Base-by-base conservation (phyloP, 2,797 vertebrate species). In the Helicolenus hilgendorfi region DNA sequence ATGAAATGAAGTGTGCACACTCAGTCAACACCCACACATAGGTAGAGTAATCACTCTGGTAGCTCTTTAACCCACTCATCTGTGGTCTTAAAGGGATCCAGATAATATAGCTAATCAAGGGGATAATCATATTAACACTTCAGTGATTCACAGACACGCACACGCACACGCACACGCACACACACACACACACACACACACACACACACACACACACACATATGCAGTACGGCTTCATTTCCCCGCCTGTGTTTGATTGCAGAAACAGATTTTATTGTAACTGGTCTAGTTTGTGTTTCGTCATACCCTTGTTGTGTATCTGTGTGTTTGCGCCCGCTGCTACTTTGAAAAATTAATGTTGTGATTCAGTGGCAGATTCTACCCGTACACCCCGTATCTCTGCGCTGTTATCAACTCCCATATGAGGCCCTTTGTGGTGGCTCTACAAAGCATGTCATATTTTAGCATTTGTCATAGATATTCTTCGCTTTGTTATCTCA, bases 41-140 rank as follows among this genome's bases (percentile, higher is more conserved):
- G 92, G 90, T 91, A 86, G 87, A 83, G 74, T 94, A 93, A 94
- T 95, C 90, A 93, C 82, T 74, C 20, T 26, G 83, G 93, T 88
- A 93, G 90, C 92, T 92, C 94, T 95, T 94, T 89, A 95, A 94
- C 91, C 91, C 93, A 96, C 93, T 93, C 93, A 87, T 86, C 88
- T 91, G 80, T 83, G 71, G 75, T 91, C 85, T 91, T 91, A 90
- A 77, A 91, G 53, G 70, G 41, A 91, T 90, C 75, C 83, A 94
- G 79, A 94, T 96, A 93, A 94, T 94, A 87, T 79, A 88, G 71
- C 84, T 94, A 94, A 96, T 95, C 91, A 95, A 94, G 91, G 62
- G 90, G 89, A 95, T 94, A 92, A 94, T 96, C 83, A 79, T 72
- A 83, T 91, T 87, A 92, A 86, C 79, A 81, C 78, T 78, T 89